phyloP scores from a whole-genome alignment of 1,140 invertebrate genomes.

The Steinernema feltiae region DNA sequence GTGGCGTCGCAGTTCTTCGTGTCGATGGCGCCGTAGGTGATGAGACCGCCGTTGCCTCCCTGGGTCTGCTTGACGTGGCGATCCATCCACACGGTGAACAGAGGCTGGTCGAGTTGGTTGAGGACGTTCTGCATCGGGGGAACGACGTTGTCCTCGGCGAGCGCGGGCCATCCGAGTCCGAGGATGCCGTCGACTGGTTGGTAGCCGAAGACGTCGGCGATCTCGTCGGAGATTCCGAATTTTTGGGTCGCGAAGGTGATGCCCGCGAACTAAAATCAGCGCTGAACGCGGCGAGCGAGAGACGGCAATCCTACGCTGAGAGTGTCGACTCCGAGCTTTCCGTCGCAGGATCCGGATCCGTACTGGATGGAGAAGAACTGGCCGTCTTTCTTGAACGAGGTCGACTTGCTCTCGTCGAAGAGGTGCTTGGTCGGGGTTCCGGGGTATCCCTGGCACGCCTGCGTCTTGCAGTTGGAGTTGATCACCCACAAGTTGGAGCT shows the following conservation, averaged over 20 bases:
- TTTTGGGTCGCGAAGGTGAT: slow-evolving; percentile 33
- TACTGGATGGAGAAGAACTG: slow-evolving; percentile 37
- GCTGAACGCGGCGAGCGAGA: too few relatives aligned
- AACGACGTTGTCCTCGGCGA: slow-evolving; percentile 43
- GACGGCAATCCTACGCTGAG: too few relatives aligned
- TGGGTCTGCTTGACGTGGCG: slow-evolving; percentile 33
- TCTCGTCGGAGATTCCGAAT: slow-evolving; percentile 37
- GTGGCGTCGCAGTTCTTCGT: slow-evolving; percentile 38
- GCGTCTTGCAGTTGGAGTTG: slow-evolving; percentile 31
- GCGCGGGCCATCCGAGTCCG: slow-evolving; percentile 43
- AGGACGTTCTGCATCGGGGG: slow-evolving; percentile 47
- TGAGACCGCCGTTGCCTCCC: slow-evolving; percentile 35
- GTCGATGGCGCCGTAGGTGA: slow-evolving; percentile 48
- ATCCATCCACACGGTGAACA: slow-evolving; percentile 48
- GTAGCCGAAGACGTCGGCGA: slow-evolving; percentile 45
- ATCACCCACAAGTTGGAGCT: slow-evolving; percentile 46
- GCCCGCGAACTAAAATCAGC: too few relatives aligned
- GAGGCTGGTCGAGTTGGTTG: slow-evolving; percentile 27
- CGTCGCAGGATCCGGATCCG: slow-evolving; percentile 40
- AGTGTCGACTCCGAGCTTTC: slow-evolving; percentile 30
- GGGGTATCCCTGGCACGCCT: slow-evolving; percentile 40
- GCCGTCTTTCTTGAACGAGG: slow-evolving; percentile 33
- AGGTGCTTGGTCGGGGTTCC: slow-evolving; percentile 38
- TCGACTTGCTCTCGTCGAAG: slow-evolving; percentile 38
- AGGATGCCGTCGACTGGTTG: slow-evolving; percentile 48